Percentiles rank a stretch among this genome's conserved stretches.
phyloP scores from a whole-genome alignment of 2,113 vertebrate genomes.

The Neogale vison region DNA sequence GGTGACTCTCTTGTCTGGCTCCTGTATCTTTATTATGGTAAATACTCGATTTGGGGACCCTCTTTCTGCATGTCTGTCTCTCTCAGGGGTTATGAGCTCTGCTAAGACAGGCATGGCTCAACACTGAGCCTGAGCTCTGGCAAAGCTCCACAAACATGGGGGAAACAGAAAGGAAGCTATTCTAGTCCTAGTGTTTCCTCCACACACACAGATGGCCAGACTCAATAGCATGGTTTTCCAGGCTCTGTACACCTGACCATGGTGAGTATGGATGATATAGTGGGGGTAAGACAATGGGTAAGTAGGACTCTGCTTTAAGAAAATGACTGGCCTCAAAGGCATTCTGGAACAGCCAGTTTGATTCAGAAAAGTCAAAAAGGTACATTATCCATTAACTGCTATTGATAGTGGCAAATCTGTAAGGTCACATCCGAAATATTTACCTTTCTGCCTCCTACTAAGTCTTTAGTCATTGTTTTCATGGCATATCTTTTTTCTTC shows the following conservation, averaged over 20 bases:
- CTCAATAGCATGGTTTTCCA: not conserved
- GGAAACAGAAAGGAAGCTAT: not conserved
- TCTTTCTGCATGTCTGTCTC: not conserved
- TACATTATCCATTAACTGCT: not conserved
- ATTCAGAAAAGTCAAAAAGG: conserved; percentile 47
- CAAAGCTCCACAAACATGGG: not conserved
- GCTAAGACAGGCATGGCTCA: not conserved
- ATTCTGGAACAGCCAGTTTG: not conserved
- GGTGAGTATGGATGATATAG: not conserved
- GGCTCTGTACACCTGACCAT: not conserved
- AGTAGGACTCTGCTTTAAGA: not conserved
- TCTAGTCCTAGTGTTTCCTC: not conserved
- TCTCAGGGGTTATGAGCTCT: not conserved
- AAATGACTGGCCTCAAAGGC: not conserved
- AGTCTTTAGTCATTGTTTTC: not conserved
- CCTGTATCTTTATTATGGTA: not conserved
- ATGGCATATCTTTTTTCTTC: not conserved
- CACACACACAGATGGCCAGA: not conserved
- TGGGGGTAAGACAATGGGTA: not conserved
- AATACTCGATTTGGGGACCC: not conserved
- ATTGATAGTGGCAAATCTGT: not conserved
- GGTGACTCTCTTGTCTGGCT: not conserved
- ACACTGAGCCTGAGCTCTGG: not conserved
- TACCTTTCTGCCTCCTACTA: not conserved
- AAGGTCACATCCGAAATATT: conserved; percentile 39